A percentile compares a stretch with the other conserved stretches of the same genome.
Evolutionary conservation across 2,113 vertebrate species (phyloP).

Genomic region (Mastomys natalensis): DNA sequence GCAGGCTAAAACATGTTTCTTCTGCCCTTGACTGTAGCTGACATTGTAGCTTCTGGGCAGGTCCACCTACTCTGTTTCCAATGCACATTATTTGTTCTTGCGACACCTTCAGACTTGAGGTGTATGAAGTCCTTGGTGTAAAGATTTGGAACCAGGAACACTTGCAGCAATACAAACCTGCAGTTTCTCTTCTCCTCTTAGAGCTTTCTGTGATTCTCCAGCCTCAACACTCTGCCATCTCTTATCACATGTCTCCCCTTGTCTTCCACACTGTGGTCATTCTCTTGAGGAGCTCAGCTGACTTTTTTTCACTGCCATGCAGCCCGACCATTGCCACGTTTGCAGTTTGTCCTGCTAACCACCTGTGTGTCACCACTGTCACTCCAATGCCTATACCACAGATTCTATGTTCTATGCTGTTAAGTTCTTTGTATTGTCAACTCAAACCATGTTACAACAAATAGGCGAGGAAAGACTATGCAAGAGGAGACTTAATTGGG

Average conservation of each 20-base stretch:
- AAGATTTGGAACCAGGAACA: background rate
- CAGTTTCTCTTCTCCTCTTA: background rate
- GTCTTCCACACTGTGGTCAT: background rate
- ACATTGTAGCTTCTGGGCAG: background rate
- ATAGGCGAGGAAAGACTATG: background rate
- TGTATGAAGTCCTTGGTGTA: rapidly evolving
- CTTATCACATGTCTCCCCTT: background rate
- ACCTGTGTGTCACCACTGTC: too few relatives aligned
- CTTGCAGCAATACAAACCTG: background rate
- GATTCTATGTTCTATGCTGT: too few relatives aligned
- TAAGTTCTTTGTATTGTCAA: background rate
- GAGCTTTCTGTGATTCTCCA: too few relatives aligned
- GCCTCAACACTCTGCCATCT: too few relatives aligned
- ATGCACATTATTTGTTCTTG: background rate
- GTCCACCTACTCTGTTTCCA: background rate
- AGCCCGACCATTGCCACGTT: background rate
- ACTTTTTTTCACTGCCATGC: too few relatives aligned
- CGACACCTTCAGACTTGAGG: background rate
- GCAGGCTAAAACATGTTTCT: background rate
- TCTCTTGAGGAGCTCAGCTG: background rate
- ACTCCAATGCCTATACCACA: background rate
- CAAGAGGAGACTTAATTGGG: background rate
- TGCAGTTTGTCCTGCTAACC: background rate
- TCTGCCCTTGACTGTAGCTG: too few relatives aligned
- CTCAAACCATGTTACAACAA: background rate